A percentile compares a stretch with the other conserved stretches of the same genome.
Evolutionary conservation across 1,140 invertebrate genomes (phyloP).

Genomic region (Centruroides sculpturatus): DNA sequence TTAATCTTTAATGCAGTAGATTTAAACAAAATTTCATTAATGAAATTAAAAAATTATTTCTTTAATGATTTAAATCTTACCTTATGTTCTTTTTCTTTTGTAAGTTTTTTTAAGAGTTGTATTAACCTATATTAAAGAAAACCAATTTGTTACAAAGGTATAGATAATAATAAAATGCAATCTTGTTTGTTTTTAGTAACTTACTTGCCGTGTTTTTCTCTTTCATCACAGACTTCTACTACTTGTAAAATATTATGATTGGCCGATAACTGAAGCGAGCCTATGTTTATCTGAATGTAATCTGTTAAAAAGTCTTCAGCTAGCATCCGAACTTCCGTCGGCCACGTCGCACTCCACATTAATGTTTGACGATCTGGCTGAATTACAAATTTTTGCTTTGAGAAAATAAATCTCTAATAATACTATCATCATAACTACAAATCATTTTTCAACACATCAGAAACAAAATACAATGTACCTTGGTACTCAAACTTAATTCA

Average conservation of each 20-base stretch:
- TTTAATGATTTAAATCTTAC: neutral
- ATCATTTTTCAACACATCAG: too few relatives aligned
- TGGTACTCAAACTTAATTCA: too few relatives aligned
- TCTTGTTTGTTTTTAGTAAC: neutral
- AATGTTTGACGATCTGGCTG: conserved; percentile 18
- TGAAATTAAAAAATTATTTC: too few relatives aligned
- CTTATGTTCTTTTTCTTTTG: conserved; percentile 16
- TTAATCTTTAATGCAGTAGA: too few relatives aligned
- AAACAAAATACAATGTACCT: too few relatives aligned
- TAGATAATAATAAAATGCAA: too few relatives aligned
- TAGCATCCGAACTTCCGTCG: conserved; percentile 38
- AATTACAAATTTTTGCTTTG: neutral
- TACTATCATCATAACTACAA: too few relatives aligned
- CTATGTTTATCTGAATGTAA: conserved; percentile 39
- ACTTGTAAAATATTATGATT: conserved; percentile 44
- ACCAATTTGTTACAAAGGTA: too few relatives aligned
- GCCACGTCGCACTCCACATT: conserved; percentile 28
- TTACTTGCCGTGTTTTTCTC: conserved; percentile 19
- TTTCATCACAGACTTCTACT: conserved; percentile 29
- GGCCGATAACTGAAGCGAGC: conserved; percentile 35
- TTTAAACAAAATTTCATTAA: too few relatives aligned
- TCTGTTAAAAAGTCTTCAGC: conserved; percentile 39
- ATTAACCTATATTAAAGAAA: too few relatives aligned
- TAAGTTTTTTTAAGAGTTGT: conserved; percentile 6
- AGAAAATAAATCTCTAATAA: too few relatives aligned